Evolutionary conservation across 2,113 vertebrate species (phyloP), one percentile per base, ranked within the genome.

Genomic region (Catharus bicknelli): DNA sequence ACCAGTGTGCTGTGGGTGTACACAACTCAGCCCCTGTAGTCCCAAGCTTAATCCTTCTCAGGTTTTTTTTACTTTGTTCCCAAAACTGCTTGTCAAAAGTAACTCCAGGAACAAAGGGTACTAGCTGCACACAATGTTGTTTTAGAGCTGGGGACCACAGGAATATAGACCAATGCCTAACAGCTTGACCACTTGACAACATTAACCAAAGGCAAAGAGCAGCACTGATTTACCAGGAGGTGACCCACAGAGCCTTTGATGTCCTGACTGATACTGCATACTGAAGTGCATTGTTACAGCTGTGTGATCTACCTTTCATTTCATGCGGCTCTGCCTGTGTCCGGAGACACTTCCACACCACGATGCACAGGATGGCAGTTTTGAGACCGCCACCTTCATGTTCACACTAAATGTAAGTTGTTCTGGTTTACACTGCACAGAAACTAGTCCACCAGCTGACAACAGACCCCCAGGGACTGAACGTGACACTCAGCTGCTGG

Each of bases 1-100:
- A 88, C n/a, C 40, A 48, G 26, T 1, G 0, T 2, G 0, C 30
- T 66, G 76, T 5, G 20, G 40, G 18, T 11, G 5, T 9, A 45
- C 0, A 0, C n/a, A 72, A 20, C 16, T 27, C 70, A 72, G 5
- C 9, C 11, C 70, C 53, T 47, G 16, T 9, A 55, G 7, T 48
- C 23, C 16, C 55, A 87, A 62, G 2, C 9, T 50, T 68, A 38
- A 53, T 9, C 11, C 32, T 80, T 67, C 68, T 91, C 54, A 45
- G 21, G 48, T 68, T 85, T 79, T 48, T 63, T 79, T 19, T 19
- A 72, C 62, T 68, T 75, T 87, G 26, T 40, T 90, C 54, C 30
- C 42, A 69, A 66, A 38, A 62, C 23, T 74, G 18, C 42, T 86
- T 77, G 59, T 48, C 64, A 81, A 78, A 88, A 66, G 19, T 22